A percentile compares a stretch with the other conserved stretches of the same genome.
These are phyloP conservation scores for Periophthalmodon schlosseri DNA, from an alignment of 2,113 vertebrate species.

Conservation along the genomic window DNA sequence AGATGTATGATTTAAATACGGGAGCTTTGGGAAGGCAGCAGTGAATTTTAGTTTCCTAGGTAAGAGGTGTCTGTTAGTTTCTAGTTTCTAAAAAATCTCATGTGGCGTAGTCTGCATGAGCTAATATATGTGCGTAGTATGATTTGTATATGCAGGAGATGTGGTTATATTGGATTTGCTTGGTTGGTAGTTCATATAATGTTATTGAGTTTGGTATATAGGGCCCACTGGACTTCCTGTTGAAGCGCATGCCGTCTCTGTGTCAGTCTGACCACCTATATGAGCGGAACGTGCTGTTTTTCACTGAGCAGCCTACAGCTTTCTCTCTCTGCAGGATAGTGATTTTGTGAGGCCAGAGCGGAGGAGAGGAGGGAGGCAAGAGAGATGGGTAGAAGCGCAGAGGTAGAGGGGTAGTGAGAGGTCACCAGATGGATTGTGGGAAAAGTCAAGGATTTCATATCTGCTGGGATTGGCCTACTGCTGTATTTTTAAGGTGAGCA, in stretches of 20 bases:
- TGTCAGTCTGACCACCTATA: slow-evolving; percentile 33
- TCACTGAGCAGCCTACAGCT: slow-evolving; percentile 64
- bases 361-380: slow-evolving; percentile 15
- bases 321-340: slow-evolving; percentile 54
- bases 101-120: slow-evolving; percentile 39
- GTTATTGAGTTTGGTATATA: slow-evolving; percentile 44
- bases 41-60: slow-evolving; percentile 51
- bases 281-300: slow-evolving; percentile 47
- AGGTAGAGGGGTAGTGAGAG: slow-evolving; percentile 51
- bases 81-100: slow-evolving; percentile 43
- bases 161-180: slow-evolving; percentile 58
- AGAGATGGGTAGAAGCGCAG: slow-evolving; percentile 26
- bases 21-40: slow-evolving; percentile 40
- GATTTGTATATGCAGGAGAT: slow-evolving; percentile 49
- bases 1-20: slow-evolving; percentile 66
- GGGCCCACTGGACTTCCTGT: slow-evolving; percentile 35
- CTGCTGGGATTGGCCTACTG: slow-evolving; percentile 37
- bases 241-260: slow-evolving; percentile 10
- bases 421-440: slow-evolving; percentile 59
- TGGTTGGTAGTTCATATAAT: slow-evolving; percentile 51
- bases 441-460: slow-evolving; percentile 65
- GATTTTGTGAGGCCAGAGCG: slow-evolving; percentile 35
- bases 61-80: slow-evolving; percentile 36
- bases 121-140: slow-evolving; percentile 44
- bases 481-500: slow-evolving; percentile 46